These are phyloP conservation scores for Phaetusa simplex DNA, from an alignment of 2,113 vertebrate genomes.

Conservation along the genomic window DNA sequence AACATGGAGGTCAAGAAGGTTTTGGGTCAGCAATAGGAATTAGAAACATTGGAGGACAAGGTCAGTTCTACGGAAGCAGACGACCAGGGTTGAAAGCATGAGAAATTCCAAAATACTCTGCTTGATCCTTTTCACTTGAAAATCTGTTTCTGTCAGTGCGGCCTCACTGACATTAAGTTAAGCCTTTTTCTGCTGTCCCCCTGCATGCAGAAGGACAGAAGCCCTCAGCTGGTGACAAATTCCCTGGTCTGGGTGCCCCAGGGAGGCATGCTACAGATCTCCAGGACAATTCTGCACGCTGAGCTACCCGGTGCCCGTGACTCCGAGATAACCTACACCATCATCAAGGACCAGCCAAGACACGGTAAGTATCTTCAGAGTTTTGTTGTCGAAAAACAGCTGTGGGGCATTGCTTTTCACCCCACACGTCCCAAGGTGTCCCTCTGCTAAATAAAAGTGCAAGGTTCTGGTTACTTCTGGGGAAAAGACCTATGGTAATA, in stretches of 20 bases:
- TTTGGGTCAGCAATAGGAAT: not conserved
- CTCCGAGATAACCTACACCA: constrained; percentile 84
- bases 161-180: not conserved
- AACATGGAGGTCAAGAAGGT: not conserved
- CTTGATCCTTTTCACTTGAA: not conserved
- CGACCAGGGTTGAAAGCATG: accelerated
- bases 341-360: constrained; percentile 75
- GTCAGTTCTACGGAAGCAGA: not conserved
- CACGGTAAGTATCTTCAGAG: constrained; percentile 78
- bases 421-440: not conserved
- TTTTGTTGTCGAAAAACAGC: not conserved
- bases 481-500: not conserved
- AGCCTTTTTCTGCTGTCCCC: not conserved
- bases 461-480: not conserved
- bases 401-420: not conserved
- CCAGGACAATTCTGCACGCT: constrained; percentile 80
- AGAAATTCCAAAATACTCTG: not conserved
- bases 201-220: constrained; percentile 64
- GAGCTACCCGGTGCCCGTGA: constrained; percentile 72
- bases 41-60: not conserved
- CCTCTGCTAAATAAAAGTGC: not conserved
- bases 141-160: not conserved
- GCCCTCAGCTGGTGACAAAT: constrained; percentile 73
- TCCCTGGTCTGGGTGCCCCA: constrained; percentile 90
- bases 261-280: constrained; percentile 90